Base-by-base conservation (phyloP, 2,113 vertebrate genomes). In the Trachemys scripta region DNA sequence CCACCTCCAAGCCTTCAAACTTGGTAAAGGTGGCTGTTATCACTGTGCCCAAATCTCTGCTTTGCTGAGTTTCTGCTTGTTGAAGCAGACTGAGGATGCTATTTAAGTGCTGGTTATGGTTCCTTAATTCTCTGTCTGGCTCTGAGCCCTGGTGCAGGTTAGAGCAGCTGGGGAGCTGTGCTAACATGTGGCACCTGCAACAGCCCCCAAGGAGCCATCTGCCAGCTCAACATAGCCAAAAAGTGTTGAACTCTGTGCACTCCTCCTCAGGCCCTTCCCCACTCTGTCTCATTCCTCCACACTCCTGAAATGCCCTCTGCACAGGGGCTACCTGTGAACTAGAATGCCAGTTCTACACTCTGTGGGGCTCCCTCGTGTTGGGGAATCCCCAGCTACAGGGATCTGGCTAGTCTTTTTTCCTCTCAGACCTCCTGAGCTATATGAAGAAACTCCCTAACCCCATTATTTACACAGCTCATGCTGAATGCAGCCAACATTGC, bases 401-500 rank as follows among this genome's bases (percentile, higher is more conserved):
- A 82, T 88, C 80, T 82, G 87, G 89, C 87, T 92, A 72, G 84
- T 82, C 22, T 90, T 72, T 53, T 95, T 93, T 90, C 94, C 87
- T 86, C 82, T 96, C 92, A 80, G 89, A 38, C n/a, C 89, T 96
- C 87, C 65, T 53, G 76, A 92, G 65, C 1, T 0, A 75, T 85
- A 90, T 89, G 88, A 80, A 85, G 91, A 93, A 90, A 20, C 31
- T 92, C 90, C 92, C 82, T n/a, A 6, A 31, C 62, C 35, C 65
- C 76, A 38, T 85, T 53, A 90, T 97, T 97, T 94, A 94, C 6
- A 8, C 96, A 88, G 82, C 93, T 96, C 0, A 0, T 87, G 92
- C 85, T 89, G 96, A 91, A 91, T 93, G 86, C 91, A 94, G 96
- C 90, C 82, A 57, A 93, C 88, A 42, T 95, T 94, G 91, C 54